These are phyloP conservation scores for Reticulitermes speratus DNA, from an alignment of 1,140 invertebrate species.

Conservation along the genomic window DNA sequence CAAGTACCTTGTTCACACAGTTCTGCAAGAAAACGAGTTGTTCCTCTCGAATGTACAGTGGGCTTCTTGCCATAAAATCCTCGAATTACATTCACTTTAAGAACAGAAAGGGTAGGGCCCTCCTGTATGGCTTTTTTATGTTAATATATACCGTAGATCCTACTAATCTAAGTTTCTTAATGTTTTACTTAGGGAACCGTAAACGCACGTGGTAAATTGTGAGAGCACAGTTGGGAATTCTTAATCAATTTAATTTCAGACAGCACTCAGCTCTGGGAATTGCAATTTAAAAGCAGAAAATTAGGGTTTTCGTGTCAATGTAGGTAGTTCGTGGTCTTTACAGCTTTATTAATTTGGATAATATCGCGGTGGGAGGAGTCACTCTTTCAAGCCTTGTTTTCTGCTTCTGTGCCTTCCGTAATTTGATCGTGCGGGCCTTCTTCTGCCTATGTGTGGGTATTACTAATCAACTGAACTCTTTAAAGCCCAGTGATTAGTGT, in stretches of 20 bases:
- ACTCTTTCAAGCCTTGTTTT: no score
- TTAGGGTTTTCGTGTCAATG: neutral
- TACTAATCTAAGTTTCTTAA: neutral
- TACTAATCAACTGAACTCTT: no score
- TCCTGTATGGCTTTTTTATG: neutral
- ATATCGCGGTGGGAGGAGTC: no score
- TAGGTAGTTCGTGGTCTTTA: neutral
- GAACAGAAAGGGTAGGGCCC: neutral
- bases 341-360: no score
- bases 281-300: neutral
- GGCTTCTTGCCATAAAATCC: neutral
- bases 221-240: neutral
- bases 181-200: neutral
- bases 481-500: no score
- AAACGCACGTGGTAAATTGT: neutral
- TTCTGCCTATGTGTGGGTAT: no score
- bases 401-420: no score
- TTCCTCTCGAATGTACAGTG: neutral
- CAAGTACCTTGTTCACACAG: neutral
- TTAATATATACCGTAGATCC: neutral
- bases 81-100: neutral
- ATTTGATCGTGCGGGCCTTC: no score
- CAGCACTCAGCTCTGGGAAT: neutral
- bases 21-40: neutral
- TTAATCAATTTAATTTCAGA: neutral